Base-by-base conservation (phyloP, 2,888 invertebrate species). In the Miltochrista miniata region DNA sequence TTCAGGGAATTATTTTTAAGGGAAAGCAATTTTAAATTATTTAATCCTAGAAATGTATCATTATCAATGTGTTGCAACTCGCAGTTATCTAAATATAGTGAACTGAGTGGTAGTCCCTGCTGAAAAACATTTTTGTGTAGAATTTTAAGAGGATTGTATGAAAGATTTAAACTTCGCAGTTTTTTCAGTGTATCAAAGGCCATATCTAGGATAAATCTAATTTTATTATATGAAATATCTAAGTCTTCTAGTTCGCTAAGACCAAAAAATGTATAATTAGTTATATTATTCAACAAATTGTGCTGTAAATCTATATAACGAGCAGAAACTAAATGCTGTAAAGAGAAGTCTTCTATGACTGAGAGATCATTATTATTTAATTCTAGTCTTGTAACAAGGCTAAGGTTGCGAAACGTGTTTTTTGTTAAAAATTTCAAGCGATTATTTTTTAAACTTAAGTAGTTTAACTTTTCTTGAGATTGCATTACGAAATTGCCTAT, bases 381-480 rank as follows among this genome's bases (percentile, higher is more conserved):
- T 76, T 96, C 96, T 1, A 97, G 90, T 44, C 96, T 92, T 60
- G 96, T 95, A 50, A 97, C 93, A 53, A 94, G 92, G 30, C 94
- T 92, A 44, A 97, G 90, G 78, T 97, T 96, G 36, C 93, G 93
- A 76, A 98, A 97, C 18, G 96, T 87, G 7, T 93, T 93, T 39
- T 93, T 93, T 45, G 95, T 94, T 39, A 98, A 89, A 64, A 94
- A 93, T 51, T 93, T 94, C 42, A 98, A 82, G 64, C 94, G 93
- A 81, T 98, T 98, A 79, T 95, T 94, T 50, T 95, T 95, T 55
- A 98, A 87, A 94, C 95, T 96, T 91, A 98, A 93, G 59, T 96
- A 95, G 76, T 95, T 95, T 13, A 97, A 94, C 71, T 95, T 95
- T n/a, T 95, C 94, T 82, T 97, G 96, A 14, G 94, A 94, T 15